Conservation (phyloP, 2,888 invertebrate species). For the Zaprionus bogoriensis region DNA sequence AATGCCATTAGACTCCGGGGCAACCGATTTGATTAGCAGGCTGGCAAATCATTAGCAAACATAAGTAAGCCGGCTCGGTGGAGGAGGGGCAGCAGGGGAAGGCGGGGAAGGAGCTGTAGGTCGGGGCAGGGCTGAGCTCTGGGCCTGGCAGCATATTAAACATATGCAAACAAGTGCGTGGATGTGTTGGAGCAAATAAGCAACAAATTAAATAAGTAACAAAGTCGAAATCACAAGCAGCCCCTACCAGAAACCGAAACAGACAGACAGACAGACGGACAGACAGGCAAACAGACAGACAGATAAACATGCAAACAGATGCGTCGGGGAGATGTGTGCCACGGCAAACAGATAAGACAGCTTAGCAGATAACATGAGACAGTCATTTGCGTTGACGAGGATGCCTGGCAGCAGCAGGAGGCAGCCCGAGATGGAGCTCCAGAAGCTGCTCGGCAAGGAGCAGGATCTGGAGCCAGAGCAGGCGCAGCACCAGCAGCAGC, state of each 20-base stretch:
- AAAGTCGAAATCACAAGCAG: slow-evolving; percentile 60
- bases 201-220: slow-evolving; percentile 78
- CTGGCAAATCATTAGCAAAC: slow-evolving; percentile 72
- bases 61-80: slow-evolving; percentile 35
- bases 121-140: not conserved
- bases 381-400: slow-evolving; percentile 76
- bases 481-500: slow-evolving; percentile 1
- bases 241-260: slow-evolving; percentile 7
- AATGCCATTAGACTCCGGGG: slow-evolving; percentile 59
- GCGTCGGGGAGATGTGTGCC: slow-evolving; percentile 25
- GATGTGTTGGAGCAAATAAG: slow-evolving; percentile 63
- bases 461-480: too few relatives aligned
- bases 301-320: slow-evolving; percentile 54
- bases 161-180: slow-evolving; percentile 73
- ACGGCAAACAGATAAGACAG: slow-evolving; percentile 68
- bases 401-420: slow-evolving; percentile 36
- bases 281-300: slow-evolving; percentile 18
- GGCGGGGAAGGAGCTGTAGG: not conserved
- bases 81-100: not conserved
- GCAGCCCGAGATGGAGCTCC: slow-evolving; percentile 7
- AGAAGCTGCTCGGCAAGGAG: slow-evolving; percentile 10
- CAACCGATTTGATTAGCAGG: slow-evolving; percentile 68
- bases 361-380: slow-evolving; percentile 78
- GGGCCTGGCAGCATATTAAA: slow-evolving; percentile 56
- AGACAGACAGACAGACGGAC: not conserved